A percentile compares a stretch with the other conserved stretches of the same genome.
Conservation (phyloP, 2,797 vertebrate genomes). For the Sebastes vulpes region DNA sequence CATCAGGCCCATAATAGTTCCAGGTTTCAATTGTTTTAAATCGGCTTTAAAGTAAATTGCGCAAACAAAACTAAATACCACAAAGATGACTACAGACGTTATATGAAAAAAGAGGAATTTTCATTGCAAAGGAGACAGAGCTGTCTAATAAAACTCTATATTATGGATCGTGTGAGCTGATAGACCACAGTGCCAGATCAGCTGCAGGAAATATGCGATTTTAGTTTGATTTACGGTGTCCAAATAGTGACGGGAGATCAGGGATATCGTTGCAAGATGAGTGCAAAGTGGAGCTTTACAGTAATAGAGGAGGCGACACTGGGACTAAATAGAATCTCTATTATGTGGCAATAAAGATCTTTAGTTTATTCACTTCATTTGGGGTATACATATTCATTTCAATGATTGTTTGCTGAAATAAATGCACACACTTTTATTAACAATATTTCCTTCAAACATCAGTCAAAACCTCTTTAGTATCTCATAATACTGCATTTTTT, state of each 20-base stretch:
- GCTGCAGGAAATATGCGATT: slow-evolving; percentile 3
- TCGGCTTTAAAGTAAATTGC: neutral
- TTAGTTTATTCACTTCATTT: neutral
- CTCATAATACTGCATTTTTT: neutral
- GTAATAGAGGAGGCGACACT: neutral
- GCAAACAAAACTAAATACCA: neutral
- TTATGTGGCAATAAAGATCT: neutral
- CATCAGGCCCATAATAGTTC: neutral
- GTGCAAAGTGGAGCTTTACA: neutral
- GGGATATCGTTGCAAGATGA: neutral
- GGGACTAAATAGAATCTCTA: neutral
- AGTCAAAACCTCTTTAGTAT: neutral
- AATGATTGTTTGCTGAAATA: neutral
- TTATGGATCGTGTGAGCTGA: neutral
- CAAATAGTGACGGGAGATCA: slow-evolving; percentile 4
- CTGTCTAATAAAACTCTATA: neutral
- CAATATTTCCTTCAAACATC: neutral
- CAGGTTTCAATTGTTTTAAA: neutral
- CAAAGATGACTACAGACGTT: neutral
- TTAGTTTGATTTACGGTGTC: neutral
- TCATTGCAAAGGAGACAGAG: neutral
- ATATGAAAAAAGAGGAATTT: neutral
- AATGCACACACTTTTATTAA: neutral
- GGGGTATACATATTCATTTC: neutral
- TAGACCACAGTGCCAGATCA: neutral